These are phyloP conservation scores for Limnephilus marmoratus DNA, from an alignment of 2,888 invertebrate genomes.

Conservation along the genomic window DNA sequence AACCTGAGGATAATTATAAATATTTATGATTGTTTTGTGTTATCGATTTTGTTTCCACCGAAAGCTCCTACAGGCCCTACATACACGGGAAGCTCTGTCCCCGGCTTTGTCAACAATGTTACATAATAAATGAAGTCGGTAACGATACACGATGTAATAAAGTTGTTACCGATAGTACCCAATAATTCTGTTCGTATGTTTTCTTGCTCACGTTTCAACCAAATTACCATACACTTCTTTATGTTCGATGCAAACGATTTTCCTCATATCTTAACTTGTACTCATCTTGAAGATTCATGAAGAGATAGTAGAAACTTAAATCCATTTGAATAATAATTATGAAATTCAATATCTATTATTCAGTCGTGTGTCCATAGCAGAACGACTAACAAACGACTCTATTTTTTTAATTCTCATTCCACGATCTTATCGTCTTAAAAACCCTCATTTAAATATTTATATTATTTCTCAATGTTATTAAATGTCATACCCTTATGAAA, in stretches of 20 bases:
- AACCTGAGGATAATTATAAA: constrained; percentile 60
- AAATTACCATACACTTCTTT: neutral
- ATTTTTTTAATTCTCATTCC: neutral
- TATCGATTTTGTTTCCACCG: constrained; percentile 52
- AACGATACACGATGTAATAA: constrained; percentile 26
- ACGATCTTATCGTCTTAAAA: neutral
- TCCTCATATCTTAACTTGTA: neutral
- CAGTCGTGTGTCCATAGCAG: neutral
- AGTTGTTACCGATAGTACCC: constrained; percentile 28
- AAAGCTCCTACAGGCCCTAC: constrained; percentile 23
- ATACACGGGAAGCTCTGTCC: constrained; percentile 21
- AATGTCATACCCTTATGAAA: neutral
- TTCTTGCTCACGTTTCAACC: neutral
- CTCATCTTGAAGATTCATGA: neutral
- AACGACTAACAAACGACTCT: neutral
- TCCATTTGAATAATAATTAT: neutral
- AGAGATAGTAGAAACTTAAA: neutral
- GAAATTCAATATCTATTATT: neutral
- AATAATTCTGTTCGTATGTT: neutral
- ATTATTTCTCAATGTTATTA: neutral
- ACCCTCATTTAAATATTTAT: neutral
- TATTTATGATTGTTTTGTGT: constrained; percentile 59
- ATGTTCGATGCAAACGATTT: neutral
- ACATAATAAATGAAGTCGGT: constrained; percentile 16
- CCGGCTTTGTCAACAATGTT: constrained; percentile 29